phyloP scores from a whole-genome alignment of 2,797 vertebrate species.

The Pseudochirops cupreus region DNA sequence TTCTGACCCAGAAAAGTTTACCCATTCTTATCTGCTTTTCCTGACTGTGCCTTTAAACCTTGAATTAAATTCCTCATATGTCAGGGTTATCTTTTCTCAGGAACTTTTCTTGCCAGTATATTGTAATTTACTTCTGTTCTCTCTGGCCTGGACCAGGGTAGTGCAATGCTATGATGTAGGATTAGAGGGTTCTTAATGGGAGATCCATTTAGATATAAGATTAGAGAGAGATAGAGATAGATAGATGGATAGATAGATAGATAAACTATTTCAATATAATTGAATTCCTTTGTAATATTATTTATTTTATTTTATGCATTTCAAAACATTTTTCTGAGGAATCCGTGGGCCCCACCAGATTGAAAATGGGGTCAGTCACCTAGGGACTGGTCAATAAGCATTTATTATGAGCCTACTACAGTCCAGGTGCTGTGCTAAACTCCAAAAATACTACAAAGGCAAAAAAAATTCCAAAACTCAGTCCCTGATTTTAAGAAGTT shows the following conservation, averaged over 20 bases:
- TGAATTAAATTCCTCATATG: neutral
- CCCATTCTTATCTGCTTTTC: neutral
- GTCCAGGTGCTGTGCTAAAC: neutral
- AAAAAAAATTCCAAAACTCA: neutral
- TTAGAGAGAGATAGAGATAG: neutral
- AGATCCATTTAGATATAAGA: neutral
- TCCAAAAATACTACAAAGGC: neutral
- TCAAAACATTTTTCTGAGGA: neutral
- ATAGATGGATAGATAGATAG: neutral
- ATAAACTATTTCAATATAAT: neutral
- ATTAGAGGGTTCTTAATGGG: neutral
- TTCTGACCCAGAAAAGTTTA: neutral
- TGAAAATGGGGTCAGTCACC: neutral
- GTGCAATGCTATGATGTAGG: neutral
- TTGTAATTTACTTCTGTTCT: neutral
- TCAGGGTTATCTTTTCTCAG: neutral
- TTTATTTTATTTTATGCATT: neutral
- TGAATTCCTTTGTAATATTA: neutral
- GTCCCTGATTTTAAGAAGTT: neutral
- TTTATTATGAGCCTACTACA: neutral
- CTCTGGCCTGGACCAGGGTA: neutral
- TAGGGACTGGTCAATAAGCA: neutral
- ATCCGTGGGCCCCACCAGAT: neutral
- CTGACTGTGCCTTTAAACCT: neutral
- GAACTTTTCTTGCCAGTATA: conserved; percentile 13